Conservation (phyloP, 2,113 vertebrate species). For the Telmatochromis sp. region DNA sequence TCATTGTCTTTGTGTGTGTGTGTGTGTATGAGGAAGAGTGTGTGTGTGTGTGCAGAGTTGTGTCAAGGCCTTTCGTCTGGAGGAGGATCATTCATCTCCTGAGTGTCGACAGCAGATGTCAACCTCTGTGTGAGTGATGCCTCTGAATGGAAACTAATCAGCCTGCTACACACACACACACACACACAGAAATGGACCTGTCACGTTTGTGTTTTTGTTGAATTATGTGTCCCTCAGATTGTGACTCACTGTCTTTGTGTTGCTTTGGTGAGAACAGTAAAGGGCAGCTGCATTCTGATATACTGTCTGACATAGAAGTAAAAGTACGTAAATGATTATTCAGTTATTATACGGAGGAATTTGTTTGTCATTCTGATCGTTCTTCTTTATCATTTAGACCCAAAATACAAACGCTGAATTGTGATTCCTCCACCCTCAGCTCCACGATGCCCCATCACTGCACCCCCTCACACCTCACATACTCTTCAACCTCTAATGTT, state of each 20-base stretch:
- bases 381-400: neutral
- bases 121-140: constrained; percentile 35
- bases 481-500: neutral
- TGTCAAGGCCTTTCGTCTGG: constrained; percentile 29
- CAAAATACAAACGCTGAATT: neutral
- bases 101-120: constrained; percentile 24
- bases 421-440: neutral
- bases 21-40: neutral
- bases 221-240: neutral
- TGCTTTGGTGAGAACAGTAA: neutral
- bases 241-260: neutral
- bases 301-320: neutral
- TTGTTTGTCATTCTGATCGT: neutral
- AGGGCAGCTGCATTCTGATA: neutral
- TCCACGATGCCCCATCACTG: neutral
- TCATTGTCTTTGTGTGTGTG: neutral
- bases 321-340: neutral
- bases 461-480: neutral
- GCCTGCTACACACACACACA: neutral
- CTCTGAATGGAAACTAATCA: constrained; percentile 39
- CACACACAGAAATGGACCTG: neutral
- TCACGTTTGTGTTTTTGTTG: neutral
- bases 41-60: neutral
- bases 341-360: neutral
- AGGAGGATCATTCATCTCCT: constrained; percentile 41